Evolutionary conservation across 2,797 vertebrate species (phyloP), one percentile per base, ranked within the genome.

Genomic region (Lutra lutra): DNA sequence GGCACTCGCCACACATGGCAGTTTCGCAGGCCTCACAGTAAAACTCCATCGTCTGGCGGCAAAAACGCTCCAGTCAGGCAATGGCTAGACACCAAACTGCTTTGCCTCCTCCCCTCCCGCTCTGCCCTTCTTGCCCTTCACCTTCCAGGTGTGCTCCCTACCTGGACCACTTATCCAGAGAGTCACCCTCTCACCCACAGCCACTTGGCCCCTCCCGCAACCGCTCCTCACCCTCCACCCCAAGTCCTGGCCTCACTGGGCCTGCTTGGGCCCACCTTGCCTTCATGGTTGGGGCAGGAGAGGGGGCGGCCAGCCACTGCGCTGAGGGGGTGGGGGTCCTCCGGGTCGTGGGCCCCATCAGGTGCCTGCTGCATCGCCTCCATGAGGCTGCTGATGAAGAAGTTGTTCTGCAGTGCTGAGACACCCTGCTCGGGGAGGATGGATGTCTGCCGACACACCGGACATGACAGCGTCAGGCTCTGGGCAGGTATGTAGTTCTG

Each of bases 311-410:
- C 99, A 0, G 99, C 98, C 89, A 99, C 98, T 1, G 99, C 99
- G 0, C 99, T 99, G 97, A 99, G 99, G 0, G 99, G 99, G 97
- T 99, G 0, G 99, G 99, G 95, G 86, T 97, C 68, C 85, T 98
- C 97, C 0, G 98, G 98, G 93, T 97, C 99, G 25, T 98, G 98
- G 87, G 98, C 98, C 96, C 99, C 99, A 96, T 99, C 99, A 0
- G 99, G 99, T 96, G 99, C 99, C 43, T 99, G 98, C 98, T 99
- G 99, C 93, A 99, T 98, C 56, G 99, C 99, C 98, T 99, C 99
- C 99, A 99, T 99, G 86, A 99, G 99, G 98, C 99, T 99, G 79
- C 99, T 99, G 98, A 99, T 99, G 98, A 99, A 99, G 98, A 99
- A 99, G 98, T 99, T 99, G 98, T 99, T 99, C 99, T 99, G 99